Percentiles rank a stretch among this genome's conserved stretches.
Conservation (phyloP, 2,797 vertebrate species). For the Scolopax rusticola region DNA sequence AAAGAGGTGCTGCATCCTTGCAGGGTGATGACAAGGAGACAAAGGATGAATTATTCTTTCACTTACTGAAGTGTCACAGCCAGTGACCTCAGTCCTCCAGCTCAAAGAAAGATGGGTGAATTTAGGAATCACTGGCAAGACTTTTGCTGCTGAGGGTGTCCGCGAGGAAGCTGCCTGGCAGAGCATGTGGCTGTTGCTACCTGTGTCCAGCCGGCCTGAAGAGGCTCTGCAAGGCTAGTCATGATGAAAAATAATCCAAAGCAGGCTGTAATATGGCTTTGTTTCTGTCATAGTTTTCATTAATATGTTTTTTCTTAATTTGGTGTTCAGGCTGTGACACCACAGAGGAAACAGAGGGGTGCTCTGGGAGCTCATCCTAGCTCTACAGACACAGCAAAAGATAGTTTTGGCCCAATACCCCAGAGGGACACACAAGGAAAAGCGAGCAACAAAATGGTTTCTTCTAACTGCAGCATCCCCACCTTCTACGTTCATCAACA, state of each 20-base stretch:
- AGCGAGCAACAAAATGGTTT: not conserved
- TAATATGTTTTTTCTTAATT: not conserved
- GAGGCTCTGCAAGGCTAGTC: not conserved
- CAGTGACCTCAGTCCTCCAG: not conserved
- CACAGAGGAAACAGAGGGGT: accelerated
- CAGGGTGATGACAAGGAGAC: not conserved
- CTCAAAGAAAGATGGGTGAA: not conserved
- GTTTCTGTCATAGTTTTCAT: not conserved
- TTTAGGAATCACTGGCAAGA: not conserved
- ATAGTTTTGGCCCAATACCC: not conserved
- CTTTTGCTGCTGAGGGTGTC: not conserved
- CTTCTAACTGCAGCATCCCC: not conserved
- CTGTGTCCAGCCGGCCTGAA: accelerated
- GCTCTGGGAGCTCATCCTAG: not conserved
- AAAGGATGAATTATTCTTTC: not conserved
- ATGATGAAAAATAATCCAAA: not conserved
- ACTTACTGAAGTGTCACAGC: not conserved
- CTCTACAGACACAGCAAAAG: not conserved
- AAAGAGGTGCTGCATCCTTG: not conserved
- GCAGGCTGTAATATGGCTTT: not conserved
- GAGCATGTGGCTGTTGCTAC: not conserved
- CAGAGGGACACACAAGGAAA: not conserved
- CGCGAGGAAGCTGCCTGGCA: not conserved
- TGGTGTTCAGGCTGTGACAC: not conserved
- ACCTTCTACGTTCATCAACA: not conserved